These are phyloP conservation scores for Syrmaticus mikado DNA, from an alignment of 2,113 vertebrate species.

Conservation along the genomic window DNA sequence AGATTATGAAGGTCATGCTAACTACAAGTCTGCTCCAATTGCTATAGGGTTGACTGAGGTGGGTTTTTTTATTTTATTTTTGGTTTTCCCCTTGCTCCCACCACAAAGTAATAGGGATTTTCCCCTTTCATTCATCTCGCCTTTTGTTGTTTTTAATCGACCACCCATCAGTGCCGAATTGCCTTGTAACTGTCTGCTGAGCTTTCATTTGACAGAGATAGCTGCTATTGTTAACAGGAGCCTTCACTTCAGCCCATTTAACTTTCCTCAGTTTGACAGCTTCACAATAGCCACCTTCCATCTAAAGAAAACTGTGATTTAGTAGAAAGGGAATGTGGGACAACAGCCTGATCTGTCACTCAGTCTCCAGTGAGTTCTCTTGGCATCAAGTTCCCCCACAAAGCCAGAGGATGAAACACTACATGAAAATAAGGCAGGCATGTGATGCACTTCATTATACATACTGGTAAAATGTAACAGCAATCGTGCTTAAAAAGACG, in stretches of 20 bases:
- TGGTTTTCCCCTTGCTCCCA: conserved; percentile 30
- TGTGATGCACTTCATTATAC: conserved; percentile 34
- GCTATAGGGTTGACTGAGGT: conserved; percentile 38
- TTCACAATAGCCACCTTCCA: conserved; percentile 81
- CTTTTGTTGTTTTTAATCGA: conserved; percentile 78
- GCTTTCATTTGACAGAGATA: conserved; percentile 78
- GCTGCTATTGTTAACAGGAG: conserved; percentile 77
- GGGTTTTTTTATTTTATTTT: conserved; percentile 67
- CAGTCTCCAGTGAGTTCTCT: conserved; percentile 69
- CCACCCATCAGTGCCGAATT: conserved; percentile 76
- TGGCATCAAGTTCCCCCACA: conserved; percentile 57
- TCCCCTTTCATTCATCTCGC: conserved; percentile 67
- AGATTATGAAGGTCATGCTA: conserved; percentile 60
- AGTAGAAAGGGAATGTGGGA: conserved; percentile 78
- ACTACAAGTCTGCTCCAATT: conserved; percentile 38
- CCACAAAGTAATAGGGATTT: conserved; percentile 56
- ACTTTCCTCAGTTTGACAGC: conserved; percentile 79
- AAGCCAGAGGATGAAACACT: conserved; percentile 55
- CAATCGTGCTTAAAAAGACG: conserved; percentile 25
- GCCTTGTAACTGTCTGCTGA: conserved; percentile 76
- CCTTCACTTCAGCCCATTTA: conserved; percentile 78
- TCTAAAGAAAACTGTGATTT: conserved; percentile 80
- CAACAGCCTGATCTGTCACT: conserved; percentile 73
- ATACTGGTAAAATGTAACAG: conserved; percentile 26
- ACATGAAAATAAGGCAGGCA: conserved; percentile 37